Evolutionary conservation across 2,888 invertebrate species (phyloP), one percentile per base, ranked within the genome.

Genomic region (Polietes domitor): DNA sequence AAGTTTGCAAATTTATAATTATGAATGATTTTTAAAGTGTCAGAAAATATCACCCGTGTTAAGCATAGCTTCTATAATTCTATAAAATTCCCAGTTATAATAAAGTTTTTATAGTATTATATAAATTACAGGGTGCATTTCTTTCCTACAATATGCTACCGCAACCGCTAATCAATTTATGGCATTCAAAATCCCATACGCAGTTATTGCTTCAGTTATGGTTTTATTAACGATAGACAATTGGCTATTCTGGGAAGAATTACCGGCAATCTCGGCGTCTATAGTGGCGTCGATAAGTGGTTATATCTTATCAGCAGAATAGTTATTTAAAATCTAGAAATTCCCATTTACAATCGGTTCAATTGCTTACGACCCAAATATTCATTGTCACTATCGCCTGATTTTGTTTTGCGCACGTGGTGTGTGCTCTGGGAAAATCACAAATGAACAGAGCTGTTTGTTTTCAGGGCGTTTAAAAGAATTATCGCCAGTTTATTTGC

Each of bases 291-390:
- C n/a, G 15, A 65, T 63, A 58, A 21, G 17, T 10, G 32, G 63
- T 19, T 19, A 19, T 65, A 65, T 65, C 65, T 65, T 65, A 65
- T 65, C 65, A 15, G 10, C n/a, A 26, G 61, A 41, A 37, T 65
- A 37, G 65, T 41, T 37, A 12, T 19, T 37, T 1, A 65, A 37
- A 9, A 21, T 17, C 41, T 10, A 41, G 28, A 53, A 53, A 53
- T 47, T 10, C 53, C 63, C 65, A 65, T 10, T 37, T 37, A 65
- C 41, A 65, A 41, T 19, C 37, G 9, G 6, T 17, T 37, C 1
- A 32, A 37, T 65, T 65, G 37, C 17, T 17, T 19, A 41, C 41
- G n/a, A 1, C 41, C 37, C 12, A 19, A 37, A 65, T 63, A 63
- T 63, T 63, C n/a, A 24, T 32, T 32, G 32, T 65, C 53, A 53